Conservation (phyloP, 2,113 vertebrate genomes). For the Petromus typicus region DNA sequence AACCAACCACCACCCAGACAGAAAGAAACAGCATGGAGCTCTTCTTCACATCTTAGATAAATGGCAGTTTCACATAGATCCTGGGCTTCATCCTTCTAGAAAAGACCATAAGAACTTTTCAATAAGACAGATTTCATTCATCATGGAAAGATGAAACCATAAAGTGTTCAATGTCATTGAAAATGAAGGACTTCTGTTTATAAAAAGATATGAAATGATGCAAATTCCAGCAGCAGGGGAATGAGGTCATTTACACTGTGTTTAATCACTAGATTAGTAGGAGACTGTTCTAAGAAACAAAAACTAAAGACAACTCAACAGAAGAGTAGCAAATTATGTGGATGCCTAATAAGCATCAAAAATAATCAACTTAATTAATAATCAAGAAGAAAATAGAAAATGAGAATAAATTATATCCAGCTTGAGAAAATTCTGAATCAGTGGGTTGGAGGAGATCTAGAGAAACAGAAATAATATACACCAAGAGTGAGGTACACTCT, state of each 20-base stretch:
- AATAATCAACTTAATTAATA: neutral
- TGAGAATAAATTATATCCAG: neutral
- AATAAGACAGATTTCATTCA: neutral
- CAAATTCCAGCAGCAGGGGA: neutral
- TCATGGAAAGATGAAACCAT: neutral
- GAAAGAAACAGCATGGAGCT: neutral
- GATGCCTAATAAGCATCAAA: neutral
- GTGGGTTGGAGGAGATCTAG: neutral
- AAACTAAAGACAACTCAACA: neutral
- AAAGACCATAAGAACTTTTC: neutral
- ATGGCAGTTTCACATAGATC: neutral
- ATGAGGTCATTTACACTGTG: neutral
- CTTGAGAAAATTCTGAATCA: neutral
- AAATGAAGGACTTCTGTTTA: neutral
- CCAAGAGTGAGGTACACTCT: neutral
- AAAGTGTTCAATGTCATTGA: neutral
- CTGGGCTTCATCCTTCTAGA: neutral
- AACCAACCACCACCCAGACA: neutral
- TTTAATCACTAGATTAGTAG: neutral
- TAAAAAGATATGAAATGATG: neutral
- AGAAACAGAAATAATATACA: neutral
- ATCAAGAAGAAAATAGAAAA: neutral
- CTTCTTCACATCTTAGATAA: neutral
- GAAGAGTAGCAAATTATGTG: neutral
- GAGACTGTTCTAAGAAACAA: neutral